Evolutionary conservation across 1,140 invertebrate species (phyloP).

Genomic region (Aphelinus certus): DNA sequence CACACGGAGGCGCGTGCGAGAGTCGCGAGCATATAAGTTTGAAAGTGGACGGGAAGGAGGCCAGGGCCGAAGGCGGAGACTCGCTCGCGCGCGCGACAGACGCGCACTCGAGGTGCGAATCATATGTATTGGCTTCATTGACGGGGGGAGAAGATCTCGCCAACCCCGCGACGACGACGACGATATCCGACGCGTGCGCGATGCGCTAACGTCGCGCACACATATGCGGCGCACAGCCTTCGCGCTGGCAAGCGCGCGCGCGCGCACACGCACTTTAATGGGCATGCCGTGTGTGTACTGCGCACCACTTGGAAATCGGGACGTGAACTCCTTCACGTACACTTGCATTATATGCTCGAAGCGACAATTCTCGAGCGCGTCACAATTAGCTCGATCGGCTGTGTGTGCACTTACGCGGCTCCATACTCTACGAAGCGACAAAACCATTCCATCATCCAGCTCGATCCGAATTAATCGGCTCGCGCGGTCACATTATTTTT

Average conservation of each 20-base stretch:
- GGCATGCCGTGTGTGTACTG: neutral
- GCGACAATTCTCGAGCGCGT: too few relatives aligned
- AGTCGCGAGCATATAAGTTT: slow-evolving; percentile 43
- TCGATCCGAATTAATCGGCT: too few relatives aligned
- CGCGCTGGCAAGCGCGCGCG: neutral
- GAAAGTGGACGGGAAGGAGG: slow-evolving; percentile 49
- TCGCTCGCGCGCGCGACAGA: slow-evolving; percentile 30
- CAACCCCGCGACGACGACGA: neutral
- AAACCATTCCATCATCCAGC: too few relatives aligned
- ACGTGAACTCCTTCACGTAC: too few relatives aligned
- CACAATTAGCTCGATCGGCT: too few relatives aligned
- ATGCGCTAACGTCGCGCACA: neutral
- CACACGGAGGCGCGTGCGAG: slow-evolving; percentile 20
- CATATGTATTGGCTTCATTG: slow-evolving; percentile 22
- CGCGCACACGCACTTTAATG: neutral
- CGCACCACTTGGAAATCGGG: too few relatives aligned
- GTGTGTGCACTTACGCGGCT: too few relatives aligned
- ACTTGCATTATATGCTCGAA: too few relatives aligned
- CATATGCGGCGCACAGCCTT: neutral
- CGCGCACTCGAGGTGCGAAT: slow-evolving; percentile 26
- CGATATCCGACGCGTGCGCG: neutral
- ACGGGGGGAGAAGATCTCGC: slow-evolving; percentile 5
- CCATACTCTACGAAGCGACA: too few relatives aligned
- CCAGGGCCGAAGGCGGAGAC: slow-evolving; percentile 46
- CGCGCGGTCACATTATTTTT: too few relatives aligned